These are phyloP conservation scores for Typhlomys cinereus DNA, from an alignment of 2,113 vertebrate genomes.

Conservation along the genomic window DNA sequence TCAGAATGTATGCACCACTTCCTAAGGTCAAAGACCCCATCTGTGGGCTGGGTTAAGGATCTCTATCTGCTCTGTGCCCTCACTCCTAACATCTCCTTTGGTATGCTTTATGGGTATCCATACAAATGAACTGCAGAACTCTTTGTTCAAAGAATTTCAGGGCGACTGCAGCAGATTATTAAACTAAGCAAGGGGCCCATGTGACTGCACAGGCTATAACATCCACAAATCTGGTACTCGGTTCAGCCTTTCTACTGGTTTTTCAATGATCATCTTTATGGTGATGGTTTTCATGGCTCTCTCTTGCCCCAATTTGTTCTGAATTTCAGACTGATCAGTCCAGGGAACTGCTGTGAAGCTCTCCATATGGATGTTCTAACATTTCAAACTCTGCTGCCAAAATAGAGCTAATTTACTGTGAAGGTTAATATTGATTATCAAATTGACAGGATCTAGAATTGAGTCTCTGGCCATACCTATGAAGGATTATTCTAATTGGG, in stretches of 20 bases:
- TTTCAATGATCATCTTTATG: background rate
- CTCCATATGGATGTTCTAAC: background rate
- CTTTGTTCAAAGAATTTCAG: constrained; percentile 17
- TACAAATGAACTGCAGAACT: background rate
- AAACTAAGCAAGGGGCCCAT: background rate
- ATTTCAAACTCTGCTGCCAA: constrained; percentile 38
- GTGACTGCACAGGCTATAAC: background rate
- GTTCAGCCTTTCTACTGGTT: background rate
- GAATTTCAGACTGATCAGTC: background rate
- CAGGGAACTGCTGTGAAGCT: background rate
- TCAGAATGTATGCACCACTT: too few species aligned
- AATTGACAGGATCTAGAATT: too few species aligned
- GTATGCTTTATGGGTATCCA: too few species aligned
- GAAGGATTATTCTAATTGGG: too few species aligned
- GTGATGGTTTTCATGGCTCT: background rate
- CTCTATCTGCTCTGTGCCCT: background rate
- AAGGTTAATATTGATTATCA: too few species aligned
- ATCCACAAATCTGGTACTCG: background rate
- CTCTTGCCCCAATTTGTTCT: constrained; percentile 1
- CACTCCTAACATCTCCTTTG: too few species aligned
- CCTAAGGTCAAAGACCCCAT: too few species aligned
- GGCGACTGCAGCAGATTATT: background rate
- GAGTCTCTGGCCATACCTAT: too few species aligned
- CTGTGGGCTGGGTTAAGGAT: background rate
- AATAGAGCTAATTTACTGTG: constrained; percentile 6